A percentile compares a stretch with the other conserved stretches of the same genome.
phyloP scores from a whole-genome alignment of 2,113 vertebrate genomes.

The Elgaria multicarinata region DNA sequence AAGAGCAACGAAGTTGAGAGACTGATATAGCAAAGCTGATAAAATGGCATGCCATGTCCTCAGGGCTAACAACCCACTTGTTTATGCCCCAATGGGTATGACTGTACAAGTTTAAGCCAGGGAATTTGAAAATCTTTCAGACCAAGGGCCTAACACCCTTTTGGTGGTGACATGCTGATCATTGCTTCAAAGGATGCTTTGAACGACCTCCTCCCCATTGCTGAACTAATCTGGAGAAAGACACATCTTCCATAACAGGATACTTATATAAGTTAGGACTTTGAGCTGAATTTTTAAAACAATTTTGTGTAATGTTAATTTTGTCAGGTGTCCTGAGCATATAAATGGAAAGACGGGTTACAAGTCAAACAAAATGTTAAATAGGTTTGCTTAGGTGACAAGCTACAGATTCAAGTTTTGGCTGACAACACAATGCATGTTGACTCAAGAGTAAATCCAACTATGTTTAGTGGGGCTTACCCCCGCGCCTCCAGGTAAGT shows the following conservation, averaged over 20 bases:
- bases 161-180: neutral
- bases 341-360: neutral
- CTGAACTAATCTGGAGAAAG: neutral
- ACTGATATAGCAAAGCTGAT: neutral
- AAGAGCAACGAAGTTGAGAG: fast-evolving
- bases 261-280: neutral
- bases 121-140: neutral
- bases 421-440: neutral
- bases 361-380: neutral
- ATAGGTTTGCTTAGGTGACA: neutral
- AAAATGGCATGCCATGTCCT: neutral
- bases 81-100: fast-evolving
- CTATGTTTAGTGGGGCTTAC: neutral
- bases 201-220: neutral
- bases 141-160: neutral
- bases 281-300: neutral
- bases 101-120: fast-evolving
- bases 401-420: neutral
- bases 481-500: too few species aligned
- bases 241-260: neutral
- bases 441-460: neutral
- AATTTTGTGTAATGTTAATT: neutral
- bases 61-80: neutral
- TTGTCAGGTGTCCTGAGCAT: neutral
- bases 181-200: neutral